phyloP scores from a whole-genome alignment of 2,888 invertebrate species.

The Ferdinandea cuprea region DNA sequence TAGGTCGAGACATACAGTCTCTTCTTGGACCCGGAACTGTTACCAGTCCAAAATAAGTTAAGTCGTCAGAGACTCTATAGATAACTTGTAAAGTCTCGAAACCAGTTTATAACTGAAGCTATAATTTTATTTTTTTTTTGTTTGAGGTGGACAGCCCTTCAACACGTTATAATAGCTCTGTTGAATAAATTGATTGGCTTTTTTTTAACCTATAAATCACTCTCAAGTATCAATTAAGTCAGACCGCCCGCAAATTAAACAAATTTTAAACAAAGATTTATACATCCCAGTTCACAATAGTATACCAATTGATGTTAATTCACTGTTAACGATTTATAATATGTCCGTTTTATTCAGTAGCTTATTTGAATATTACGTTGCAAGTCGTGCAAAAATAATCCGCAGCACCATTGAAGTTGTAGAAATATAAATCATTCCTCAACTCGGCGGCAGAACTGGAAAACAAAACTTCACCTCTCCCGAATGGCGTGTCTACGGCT shows the following conservation, averaged over 20 bases:
- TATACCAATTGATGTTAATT: constrained; percentile 31
- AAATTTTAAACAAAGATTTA: not conserved
- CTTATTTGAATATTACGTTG: constrained; percentile 31
- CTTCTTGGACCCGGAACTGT: too few relatives aligned
- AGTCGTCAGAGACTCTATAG: too few relatives aligned
- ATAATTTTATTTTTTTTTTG: too few relatives aligned
- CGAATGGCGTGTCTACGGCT: constrained; percentile 47
- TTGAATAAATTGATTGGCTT: too few relatives aligned
- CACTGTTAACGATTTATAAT: constrained; percentile 37
- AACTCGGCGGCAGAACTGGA: constrained; percentile 23
- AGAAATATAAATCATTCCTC: constrained; percentile 53
- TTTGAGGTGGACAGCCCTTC: too few relatives aligned
- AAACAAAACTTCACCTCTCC: constrained; percentile 45
- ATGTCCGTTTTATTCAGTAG: constrained; percentile 12
- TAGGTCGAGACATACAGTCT: too few relatives aligned
- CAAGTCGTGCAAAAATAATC: constrained; percentile 8
- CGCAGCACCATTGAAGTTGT: constrained; percentile 15
- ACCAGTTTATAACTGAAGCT: too few relatives aligned
- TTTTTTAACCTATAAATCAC: not conserved
- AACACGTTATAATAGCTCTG: too few relatives aligned
- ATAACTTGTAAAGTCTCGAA: too few relatives aligned
- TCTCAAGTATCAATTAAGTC: constrained; percentile 5
- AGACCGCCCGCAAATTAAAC: not conserved
- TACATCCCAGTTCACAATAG: not conserved
- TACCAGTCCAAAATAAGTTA: too few relatives aligned